Percentiles rank a stretch among this genome's conserved stretches.
Evolutionary conservation across 2,888 invertebrate genomes (phyloP).

Genomic region (Lycophotia porphyrea): DNA sequence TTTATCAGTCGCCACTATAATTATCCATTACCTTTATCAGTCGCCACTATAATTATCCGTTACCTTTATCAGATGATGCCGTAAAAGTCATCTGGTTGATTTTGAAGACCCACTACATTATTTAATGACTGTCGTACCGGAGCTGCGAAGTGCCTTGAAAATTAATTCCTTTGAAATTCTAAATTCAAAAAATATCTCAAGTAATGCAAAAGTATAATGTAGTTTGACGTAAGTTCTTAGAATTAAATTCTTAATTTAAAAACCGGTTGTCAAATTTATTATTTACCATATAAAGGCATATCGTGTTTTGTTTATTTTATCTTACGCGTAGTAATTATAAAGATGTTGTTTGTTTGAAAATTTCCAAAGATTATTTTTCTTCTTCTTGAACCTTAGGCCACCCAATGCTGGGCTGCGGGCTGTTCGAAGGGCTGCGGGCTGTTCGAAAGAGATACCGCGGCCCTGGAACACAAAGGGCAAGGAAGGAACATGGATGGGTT

Average conservation of each 20-base stretch:
- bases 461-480: too few relatives aligned
- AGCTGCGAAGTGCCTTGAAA: not conserved
- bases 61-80: slow-evolving; percentile 23
- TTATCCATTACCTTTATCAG: slow-evolving; percentile 44
- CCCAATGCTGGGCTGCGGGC: too few relatives aligned
- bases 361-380: too few relatives aligned
- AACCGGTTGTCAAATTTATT: not conserved
- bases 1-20: slow-evolving; percentile 13
- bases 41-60: slow-evolving; percentile 43
- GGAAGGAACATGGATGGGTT: too few relatives aligned
- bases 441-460: too few relatives aligned
- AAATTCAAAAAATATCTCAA: not conserved
- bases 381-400: too few relatives aligned
- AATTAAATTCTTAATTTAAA: too few relatives aligned
- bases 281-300: not conserved
- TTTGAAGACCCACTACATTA: not conserved
- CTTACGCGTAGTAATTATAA: too few relatives aligned
- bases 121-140: not conserved
- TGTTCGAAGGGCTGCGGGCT: too few relatives aligned
- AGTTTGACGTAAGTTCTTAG: too few relatives aligned
- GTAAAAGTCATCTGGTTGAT: slow-evolving; percentile 1
- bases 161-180: not conserved
- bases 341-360: too few relatives aligned
- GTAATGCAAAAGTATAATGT: too few relatives aligned
- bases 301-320: not conserved